Evolutionary conservation across 1,140 invertebrate species (phyloP).

Genomic region (Diachasma alloeum): DNA sequence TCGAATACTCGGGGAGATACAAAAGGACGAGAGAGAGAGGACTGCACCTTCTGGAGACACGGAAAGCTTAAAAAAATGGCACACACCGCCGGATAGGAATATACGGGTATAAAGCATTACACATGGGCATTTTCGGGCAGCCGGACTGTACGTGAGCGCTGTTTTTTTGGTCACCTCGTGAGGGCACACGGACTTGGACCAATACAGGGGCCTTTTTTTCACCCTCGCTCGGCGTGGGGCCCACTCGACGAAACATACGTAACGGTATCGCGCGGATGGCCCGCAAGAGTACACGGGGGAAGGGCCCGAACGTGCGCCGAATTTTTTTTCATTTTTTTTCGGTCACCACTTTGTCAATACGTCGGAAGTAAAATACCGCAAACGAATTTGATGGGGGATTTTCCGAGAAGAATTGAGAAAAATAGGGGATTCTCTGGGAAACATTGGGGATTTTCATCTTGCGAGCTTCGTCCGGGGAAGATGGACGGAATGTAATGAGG

Average conservation of each 20-base stretch:
- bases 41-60: background rate
- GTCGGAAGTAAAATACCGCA: background rate
- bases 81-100: background rate
- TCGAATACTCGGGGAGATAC: conserved; percentile 50
- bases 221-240: background rate
- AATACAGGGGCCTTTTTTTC: background rate
- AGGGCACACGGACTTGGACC: background rate
- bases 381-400: background rate
- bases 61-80: background rate
- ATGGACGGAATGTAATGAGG: background rate
- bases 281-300: conserved; percentile 8
- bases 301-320: conserved; percentile 24
- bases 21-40: conserved; percentile 25
- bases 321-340: conserved; percentile 25
- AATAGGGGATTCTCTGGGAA: background rate
- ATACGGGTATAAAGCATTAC: background rate
- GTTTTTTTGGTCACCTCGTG: background rate
- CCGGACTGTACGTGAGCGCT: conserved; percentile 13
- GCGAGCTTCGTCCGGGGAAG: background rate
- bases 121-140: conserved; percentile 31
- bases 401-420: conserved; percentile 12
- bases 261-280: conserved; percentile 47
- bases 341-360: background rate
- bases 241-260: conserved; percentile 45
- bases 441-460: background rate